Conservation (phyloP, 2,113 vertebrate species). For the Cisticola juncidis region DNA sequence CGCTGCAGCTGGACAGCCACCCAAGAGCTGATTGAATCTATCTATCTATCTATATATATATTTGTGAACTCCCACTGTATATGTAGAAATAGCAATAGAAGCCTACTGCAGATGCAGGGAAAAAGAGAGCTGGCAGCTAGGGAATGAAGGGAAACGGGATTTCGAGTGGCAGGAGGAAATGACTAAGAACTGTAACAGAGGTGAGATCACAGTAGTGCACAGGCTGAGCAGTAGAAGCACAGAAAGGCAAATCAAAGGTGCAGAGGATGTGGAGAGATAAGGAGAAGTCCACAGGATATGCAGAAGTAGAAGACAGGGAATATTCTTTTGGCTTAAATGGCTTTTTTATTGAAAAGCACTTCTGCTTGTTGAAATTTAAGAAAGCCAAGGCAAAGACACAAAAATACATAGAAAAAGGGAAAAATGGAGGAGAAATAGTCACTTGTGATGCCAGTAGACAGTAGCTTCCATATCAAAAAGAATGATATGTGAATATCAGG, state of each 20-base stretch:
- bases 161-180: constrained; percentile 9
- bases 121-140: neutral
- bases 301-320: neutral
- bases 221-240: neutral
- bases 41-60: neutral
- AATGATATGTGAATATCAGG: neutral
- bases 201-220: neutral
- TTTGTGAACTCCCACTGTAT: neutral
- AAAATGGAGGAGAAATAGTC: neutral
- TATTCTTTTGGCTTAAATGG: neutral
- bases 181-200: neutral
- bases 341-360: neutral
- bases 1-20: neutral
- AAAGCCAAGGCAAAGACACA: neutral
- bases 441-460: neutral
- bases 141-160: neutral
- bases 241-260: neutral
- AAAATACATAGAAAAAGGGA: neutral
- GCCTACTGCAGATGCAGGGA: neutral
- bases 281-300: neutral
- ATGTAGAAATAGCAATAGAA: neutral
- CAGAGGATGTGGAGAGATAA: neutral
- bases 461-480: neutral
- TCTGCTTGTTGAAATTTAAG: neutral
- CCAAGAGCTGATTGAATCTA: neutral